Evolutionary conservation across 1,140 invertebrate genomes (phyloP), one percentile per base, ranked within the genome.

Genomic region (Dinothrombium tinctorium): DNA sequence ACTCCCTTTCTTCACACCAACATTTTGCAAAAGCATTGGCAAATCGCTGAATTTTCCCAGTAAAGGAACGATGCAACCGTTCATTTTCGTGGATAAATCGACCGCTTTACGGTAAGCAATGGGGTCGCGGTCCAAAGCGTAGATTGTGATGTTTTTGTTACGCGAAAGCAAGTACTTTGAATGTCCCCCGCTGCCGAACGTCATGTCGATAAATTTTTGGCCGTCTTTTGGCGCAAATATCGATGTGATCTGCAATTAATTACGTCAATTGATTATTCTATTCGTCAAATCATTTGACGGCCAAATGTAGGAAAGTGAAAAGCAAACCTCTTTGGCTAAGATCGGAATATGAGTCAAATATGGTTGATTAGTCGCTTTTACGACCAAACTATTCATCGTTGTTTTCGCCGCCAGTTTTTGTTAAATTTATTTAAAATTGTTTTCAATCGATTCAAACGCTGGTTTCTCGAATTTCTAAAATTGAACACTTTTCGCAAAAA

Each of bases 131-230:
- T 94, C 87, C 45, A 89, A 59, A n/a, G 75, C 78, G 51, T 76
- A 69, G 12, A 92, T 58, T 49, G 59, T 68, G 7, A 70, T 54
- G 50, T 62, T 52, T 7, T 64, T 59, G 26, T 59, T 51, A 23
- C 53, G 45, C 50, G 71, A 53, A 40, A 81, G 56, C 44, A 80
- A 61, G n/a, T 57, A 54, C 50, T 49, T 60, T 58, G 47, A 74
- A 57, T 92, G 86, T n/a, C 84, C 84, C 20, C 87, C 87, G 41
- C 73, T 74, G 31, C 87, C 86, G 67, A 90, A 92, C 21, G 87
- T 94, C 78, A 84, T 82, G 53, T 87, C 82, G 33, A 87, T 62
- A 42, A 73, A 69, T 14, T 41, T 47, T 47, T 75, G 65, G 4
- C 46, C 46, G 29, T 48, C 42, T 38, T 43, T 22, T 21, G 43